These are phyloP conservation scores for Ornithoptera priamus DNA, from an alignment of 2,888 invertebrate species.

Conservation along the genomic window DNA sequence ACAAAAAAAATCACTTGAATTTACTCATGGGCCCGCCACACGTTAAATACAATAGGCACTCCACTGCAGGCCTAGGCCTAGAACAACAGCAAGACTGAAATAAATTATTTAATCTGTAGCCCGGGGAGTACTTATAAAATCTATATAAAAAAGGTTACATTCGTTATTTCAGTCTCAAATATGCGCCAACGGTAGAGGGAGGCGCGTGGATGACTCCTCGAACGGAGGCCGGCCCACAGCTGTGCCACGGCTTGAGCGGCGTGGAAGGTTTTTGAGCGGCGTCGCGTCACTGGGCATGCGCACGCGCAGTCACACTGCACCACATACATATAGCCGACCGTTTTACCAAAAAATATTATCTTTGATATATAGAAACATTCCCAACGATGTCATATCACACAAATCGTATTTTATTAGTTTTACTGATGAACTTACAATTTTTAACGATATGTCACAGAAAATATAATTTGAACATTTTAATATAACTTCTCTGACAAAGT, in stretches of 20 bases:
- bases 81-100: neutral
- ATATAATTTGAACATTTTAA: too few relatives aligned
- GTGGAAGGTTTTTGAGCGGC: conserved; percentile 39
- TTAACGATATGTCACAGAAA: too few relatives aligned
- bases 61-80: conserved; percentile 4
- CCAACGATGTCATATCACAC: too few relatives aligned
- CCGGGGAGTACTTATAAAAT: conserved; percentile 6
- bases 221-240: neutral
- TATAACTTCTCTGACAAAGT: too few relatives aligned
- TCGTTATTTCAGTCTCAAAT: conserved; percentile 26
- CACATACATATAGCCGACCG: neutral
- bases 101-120: neutral
- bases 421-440: too few relatives aligned
- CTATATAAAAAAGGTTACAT: conserved; percentile 8
- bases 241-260: too few relatives aligned
- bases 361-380: too few relatives aligned
- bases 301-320: conserved; percentile 45
- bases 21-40: neutral
- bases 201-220: neutral
- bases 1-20: neutral
- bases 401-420: too few relatives aligned
- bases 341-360: too few relatives aligned
- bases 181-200: conserved; percentile 9
- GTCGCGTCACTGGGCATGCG: conserved; percentile 44
- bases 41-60: conserved; percentile 18